phyloP scores from a whole-genome alignment of 2,888 invertebrate species.

The Phengaris arion region DNA sequence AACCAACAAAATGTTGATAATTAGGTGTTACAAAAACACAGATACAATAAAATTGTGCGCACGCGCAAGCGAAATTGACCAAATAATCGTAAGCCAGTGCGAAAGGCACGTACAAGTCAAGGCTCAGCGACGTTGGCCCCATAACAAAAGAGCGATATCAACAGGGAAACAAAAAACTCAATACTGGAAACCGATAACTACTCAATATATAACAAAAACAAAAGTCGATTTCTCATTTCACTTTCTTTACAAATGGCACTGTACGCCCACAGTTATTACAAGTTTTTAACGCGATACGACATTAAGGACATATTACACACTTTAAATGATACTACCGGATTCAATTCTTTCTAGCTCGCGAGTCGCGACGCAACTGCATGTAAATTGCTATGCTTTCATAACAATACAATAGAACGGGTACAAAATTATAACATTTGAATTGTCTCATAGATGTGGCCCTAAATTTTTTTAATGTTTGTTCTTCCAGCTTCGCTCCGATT shows the following conservation, averaged over 20 bases:
- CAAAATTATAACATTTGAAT: neutral
- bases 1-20: neutral
- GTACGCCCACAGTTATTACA: conserved; percentile 51
- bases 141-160: conserved; percentile 13
- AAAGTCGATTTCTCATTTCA: conserved; percentile 55
- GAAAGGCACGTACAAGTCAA: conserved; percentile 9
- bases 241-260: conserved; percentile 52
- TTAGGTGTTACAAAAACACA: conserved; percentile 5
- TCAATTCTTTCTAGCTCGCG: conserved; percentile 33
- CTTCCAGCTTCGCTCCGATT: neutral
- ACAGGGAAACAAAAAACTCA: neutral
- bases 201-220: conserved; percentile 16
- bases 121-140: conserved; percentile 8
- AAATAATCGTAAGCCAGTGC: conserved; percentile 1
- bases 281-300: conserved; percentile 53
- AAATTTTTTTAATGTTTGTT: too few species aligned
- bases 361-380: conserved; percentile 34
- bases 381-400: conserved; percentile 33
- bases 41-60: conserved; percentile 15
- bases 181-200: conserved; percentile 9
- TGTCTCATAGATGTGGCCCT: neutral
- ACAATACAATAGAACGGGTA: conserved; percentile 21
- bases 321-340: conserved; percentile 37
- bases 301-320: conserved; percentile 43
- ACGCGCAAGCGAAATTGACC: conserved; percentile 9